Evolutionary conservation across 2,888 invertebrate species (phyloP).

Genomic region (Cataglyphis altisquamis): DNA sequence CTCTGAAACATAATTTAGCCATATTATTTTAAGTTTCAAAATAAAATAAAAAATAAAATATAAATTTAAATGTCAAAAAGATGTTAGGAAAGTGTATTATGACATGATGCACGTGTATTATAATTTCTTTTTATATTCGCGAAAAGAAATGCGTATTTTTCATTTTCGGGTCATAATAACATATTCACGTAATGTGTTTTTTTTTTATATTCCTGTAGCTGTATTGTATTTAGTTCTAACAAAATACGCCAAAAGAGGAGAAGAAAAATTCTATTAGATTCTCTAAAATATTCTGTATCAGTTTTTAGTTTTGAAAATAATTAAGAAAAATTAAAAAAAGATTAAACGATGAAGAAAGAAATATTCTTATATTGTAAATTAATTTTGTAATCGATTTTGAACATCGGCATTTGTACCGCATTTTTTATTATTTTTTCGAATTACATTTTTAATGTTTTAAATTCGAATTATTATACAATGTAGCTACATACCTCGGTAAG

Average conservation of each 20-base stretch:
- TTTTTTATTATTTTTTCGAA: neutral
- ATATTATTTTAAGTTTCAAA: neutral
- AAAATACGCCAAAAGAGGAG: neutral
- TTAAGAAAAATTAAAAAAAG: neutral
- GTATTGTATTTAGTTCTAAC: constrained; percentile 6
- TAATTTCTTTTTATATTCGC: neutral
- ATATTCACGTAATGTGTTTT: neutral
- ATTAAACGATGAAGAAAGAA: neutral
- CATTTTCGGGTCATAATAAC: constrained; percentile 4
- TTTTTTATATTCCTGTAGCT: neutral
- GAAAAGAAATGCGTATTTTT: constrained; percentile 6
- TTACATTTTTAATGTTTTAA: neutral
- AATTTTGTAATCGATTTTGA: neutral
- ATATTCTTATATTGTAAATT: neutral
- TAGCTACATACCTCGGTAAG: constrained; percentile 62
- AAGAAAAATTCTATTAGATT: neutral
- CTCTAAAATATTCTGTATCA: neutral
- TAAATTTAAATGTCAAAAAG: constrained; percentile 6
- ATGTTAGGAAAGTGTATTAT: neutral
- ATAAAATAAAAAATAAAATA: constrained; percentile 14
- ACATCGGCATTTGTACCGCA: neutral
- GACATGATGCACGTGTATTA: neutral
- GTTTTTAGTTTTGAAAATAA: neutral
- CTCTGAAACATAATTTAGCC: constrained; percentile 65
- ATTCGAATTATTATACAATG: neutral